Percentiles rank a stretch among this genome's conserved stretches.
phyloP scores from a whole-genome alignment of 2,888 invertebrate genomes.

The Cinara cedri region DNA sequence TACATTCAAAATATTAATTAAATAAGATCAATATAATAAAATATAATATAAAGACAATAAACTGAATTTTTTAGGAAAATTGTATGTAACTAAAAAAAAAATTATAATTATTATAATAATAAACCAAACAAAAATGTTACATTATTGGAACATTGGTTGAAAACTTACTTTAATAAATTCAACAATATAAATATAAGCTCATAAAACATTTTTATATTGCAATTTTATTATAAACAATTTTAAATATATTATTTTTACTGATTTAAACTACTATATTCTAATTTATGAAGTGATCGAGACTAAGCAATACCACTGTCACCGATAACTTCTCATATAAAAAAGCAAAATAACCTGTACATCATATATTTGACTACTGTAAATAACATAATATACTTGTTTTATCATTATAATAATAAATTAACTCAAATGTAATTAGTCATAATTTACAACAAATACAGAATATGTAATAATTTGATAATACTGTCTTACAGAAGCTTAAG shows the following conservation, averaged over 20 bases:
- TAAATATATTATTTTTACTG: not conserved
- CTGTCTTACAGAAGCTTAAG: not conserved
- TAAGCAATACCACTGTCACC: not conserved
- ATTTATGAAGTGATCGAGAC: not conserved
- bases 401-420: not conserved
- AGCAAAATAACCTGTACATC: slow-evolving; percentile 12
- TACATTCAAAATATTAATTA: slow-evolving; percentile 34
- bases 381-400: slow-evolving; percentile 4
- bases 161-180: slow-evolving; percentile 24
- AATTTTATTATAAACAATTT: not conserved
- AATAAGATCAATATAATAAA: slow-evolving; percentile 23
- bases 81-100: slow-evolving; percentile 1
- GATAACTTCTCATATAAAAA: not conserved
- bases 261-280: slow-evolving; percentile 5
- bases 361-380: not conserved
- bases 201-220: slow-evolving; percentile 19
- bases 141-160: slow-evolving; percentile 19
- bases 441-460: not conserved
- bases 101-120: slow-evolving; percentile 6
- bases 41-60: slow-evolving; percentile 23
- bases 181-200: slow-evolving; percentile 17
- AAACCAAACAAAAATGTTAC: slow-evolving; percentile 25
- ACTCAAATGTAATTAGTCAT: slow-evolving; percentile 6
- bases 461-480: not conserved
- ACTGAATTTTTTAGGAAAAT: slow-evolving; percentile 32